Percentiles rank a stretch among this genome's conserved stretches.
Conservation (phyloP, 2,797 vertebrate species). For the Gymnothorax reevesii region DNA sequence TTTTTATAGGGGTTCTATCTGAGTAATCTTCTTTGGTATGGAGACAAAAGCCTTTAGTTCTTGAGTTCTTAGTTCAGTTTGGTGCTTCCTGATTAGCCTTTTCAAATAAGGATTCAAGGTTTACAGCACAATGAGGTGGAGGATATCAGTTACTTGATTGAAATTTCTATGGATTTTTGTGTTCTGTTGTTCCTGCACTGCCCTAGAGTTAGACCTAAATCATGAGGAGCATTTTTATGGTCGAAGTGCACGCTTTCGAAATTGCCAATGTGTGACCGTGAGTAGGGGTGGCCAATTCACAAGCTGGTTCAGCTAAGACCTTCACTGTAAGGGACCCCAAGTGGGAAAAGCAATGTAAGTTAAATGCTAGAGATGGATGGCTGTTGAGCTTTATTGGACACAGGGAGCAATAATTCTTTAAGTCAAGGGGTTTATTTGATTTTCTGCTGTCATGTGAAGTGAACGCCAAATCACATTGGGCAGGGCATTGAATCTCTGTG, state of each 20-base stretch:
- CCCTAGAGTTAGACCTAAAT: slow-evolving; percentile 12
- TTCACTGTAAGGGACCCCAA: neutral
- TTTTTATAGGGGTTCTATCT: neutral
- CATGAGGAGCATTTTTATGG: neutral
- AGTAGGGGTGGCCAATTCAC: neutral
- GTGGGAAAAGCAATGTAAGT: neutral
- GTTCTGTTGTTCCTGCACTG: neutral
- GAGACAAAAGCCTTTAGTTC: no score
- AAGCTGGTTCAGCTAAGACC: neutral
- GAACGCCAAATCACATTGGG: neutral
- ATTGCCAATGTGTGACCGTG: neutral
- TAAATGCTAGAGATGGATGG: neutral
- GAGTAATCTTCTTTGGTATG: neutral
- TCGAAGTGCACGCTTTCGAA: neutral
- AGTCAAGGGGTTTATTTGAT: neutral
- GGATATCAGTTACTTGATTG: neutral
- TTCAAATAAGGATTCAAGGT: neutral
- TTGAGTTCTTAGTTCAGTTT: no score
- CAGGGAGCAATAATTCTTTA: neutral
- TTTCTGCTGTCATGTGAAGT: neutral
- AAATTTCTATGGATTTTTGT: neutral
- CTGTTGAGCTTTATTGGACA: slow-evolving; percentile 1
- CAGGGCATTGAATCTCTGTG: neutral
- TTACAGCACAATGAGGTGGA: neutral
- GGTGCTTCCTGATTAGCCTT: neutral